Evolutionary conservation across 2,113 vertebrate genomes (phyloP).

Genomic region (Lethenteron reissneri): DNA sequence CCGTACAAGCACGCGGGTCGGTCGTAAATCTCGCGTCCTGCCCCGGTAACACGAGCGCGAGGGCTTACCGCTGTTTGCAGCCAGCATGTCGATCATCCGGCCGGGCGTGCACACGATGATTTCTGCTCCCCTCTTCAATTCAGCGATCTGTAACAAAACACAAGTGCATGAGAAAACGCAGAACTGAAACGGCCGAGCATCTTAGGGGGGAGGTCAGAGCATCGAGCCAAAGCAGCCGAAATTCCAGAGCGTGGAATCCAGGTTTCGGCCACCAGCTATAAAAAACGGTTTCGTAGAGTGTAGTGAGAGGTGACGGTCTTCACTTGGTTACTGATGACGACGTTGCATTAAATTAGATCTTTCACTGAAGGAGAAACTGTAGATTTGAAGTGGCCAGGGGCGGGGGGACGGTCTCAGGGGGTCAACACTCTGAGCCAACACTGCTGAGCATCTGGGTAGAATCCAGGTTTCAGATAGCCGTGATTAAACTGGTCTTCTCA

Average conservation of each 20-base stretch:
- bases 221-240: background rate
- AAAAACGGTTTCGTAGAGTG: background rate
- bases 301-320: too few species aligned
- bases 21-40: background rate
- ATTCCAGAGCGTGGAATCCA: background rate
- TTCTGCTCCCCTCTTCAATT: constrained; percentile 95
- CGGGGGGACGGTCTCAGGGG: too few species aligned
- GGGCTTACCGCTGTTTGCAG: constrained; percentile 90
- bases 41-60: constrained; percentile 1
- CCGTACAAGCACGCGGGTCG: too few species aligned
- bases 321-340: background rate
- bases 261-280: background rate
- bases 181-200: background rate
- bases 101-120: constrained; percentile 98
- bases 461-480: too few species aligned
- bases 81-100: constrained; percentile 98
- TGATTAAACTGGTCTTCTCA: too few species aligned
- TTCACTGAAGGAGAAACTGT: background rate
- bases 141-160: constrained; percentile 48
- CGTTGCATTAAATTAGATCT: background rate
- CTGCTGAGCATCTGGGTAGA: too few species aligned
- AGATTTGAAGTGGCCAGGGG: too few species aligned
- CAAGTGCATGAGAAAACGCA: background rate
- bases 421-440: too few species aligned
- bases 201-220: background rate